These are phyloP conservation scores for Chloroclysta siterata DNA, from an alignment of 2,888 invertebrate species.

Conservation along the genomic window DNA sequence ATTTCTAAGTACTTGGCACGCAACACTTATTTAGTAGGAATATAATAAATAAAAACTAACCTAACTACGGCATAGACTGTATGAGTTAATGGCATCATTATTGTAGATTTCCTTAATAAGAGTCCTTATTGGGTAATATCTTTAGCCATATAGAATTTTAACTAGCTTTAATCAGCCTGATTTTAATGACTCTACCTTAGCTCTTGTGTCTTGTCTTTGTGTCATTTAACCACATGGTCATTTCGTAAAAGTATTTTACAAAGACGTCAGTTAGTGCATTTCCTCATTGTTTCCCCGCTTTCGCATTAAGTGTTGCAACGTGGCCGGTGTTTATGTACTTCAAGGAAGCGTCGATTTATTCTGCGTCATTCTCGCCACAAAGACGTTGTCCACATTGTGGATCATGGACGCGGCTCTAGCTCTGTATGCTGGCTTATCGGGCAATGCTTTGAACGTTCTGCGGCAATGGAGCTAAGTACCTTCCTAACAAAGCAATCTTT, in stretches of 20 bases:
- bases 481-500: too few relatives aligned
- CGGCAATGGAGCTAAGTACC: too few relatives aligned
- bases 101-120: neutral
- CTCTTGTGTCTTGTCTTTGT: conserved; percentile 9
- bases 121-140: conserved; percentile 8
- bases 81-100: conserved; percentile 3
- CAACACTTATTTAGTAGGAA: conserved; percentile 35
- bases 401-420: conserved; percentile 21
- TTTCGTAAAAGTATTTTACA: conserved; percentile 14
- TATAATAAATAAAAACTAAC: conserved; percentile 32
- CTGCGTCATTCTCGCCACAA: conserved; percentile 59
- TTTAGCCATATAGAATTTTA: conserved; percentile 1
- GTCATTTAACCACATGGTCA: conserved; percentile 2
- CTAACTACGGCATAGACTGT: neutral
- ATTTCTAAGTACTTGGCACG: conserved; percentile 42
- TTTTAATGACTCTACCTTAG: neutral
- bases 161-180: conserved; percentile 1
- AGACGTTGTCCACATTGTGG: conserved; percentile 62
- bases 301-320: conserved; percentile 32
- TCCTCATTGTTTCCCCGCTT: conserved; percentile 36
- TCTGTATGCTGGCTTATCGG: conserved; percentile 22
- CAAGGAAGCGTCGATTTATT: conserved; percentile 52
- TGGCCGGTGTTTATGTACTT: conserved; percentile 28
- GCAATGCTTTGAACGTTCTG: conserved; percentile 27
- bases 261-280: conserved; percentile 26